Percentiles rank a stretch among this genome's conserved stretches.
These are phyloP conservation scores for Bombus confusus DNA, from an alignment of 1,140 invertebrate species.

Conservation along the genomic window DNA sequence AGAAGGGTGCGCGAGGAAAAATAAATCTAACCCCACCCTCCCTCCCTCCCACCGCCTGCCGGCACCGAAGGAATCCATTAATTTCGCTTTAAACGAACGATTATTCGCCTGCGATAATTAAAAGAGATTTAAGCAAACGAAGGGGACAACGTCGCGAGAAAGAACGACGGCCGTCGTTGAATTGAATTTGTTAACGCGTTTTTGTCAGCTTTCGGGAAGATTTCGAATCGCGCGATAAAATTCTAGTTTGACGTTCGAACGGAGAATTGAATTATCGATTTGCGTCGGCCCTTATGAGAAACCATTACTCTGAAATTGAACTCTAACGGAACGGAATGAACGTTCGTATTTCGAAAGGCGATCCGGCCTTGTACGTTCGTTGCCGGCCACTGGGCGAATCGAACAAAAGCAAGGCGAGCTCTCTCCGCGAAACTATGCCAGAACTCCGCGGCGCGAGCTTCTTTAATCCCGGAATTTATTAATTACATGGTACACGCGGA, in stretches of 20 bases:
- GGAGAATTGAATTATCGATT: no score
- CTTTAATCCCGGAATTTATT: slow-evolving; percentile 54
- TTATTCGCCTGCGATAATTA: slow-evolving; percentile 47
- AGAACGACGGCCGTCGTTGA: no score
- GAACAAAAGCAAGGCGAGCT: not conserved
- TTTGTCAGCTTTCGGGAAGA: no score
- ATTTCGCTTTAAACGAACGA: slow-evolving; percentile 43
- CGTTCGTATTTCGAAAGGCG: not conserved
- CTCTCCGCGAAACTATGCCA: not conserved
- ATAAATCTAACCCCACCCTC: not conserved
- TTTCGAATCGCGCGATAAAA: no score
- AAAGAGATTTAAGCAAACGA: slow-evolving; percentile 19
- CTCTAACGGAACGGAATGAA: not conserved
- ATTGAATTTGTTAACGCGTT: no score
- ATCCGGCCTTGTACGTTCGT: not conserved
- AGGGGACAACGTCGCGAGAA: not conserved
- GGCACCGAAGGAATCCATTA: slow-evolving; percentile 24
- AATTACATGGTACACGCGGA: slow-evolving; percentile 42
- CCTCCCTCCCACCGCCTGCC: not conserved
- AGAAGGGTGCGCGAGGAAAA: slow-evolving; percentile 34
- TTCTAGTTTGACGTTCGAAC: no score
- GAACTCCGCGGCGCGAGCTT: slow-evolving; percentile 7
- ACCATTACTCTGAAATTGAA: not conserved
- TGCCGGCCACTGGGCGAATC: not conserved
- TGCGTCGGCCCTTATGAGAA: not conserved